Evolutionary conservation across 2,888 invertebrate genomes (phyloP), one percentile per base, ranked within the genome.

Genomic region (Ichneumoninae sp.): DNA sequence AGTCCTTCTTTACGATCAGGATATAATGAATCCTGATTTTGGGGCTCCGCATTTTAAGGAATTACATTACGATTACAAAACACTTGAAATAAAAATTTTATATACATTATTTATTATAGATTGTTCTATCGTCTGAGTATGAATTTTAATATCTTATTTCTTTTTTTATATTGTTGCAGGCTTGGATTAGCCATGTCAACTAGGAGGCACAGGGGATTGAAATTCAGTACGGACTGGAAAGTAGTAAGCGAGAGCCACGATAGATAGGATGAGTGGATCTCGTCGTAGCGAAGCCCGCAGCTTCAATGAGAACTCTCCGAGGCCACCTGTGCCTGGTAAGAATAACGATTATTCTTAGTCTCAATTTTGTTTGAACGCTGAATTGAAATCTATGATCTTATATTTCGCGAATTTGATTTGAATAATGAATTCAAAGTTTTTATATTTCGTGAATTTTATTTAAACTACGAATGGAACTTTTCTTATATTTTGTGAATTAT

Each of bases 281-380:
- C 92, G 91, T 90, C 92, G 92, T 88, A 92, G 90, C 88, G 93
- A 93, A 93, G 91, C 91, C 88, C 93, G 93, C 89, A 92, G 93
- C 91, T 93, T 93, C 92, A 93, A 93, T 94, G 96, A 96, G 94
- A 96, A 96, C 95, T 96, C 96, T 94, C 97, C 97, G 93, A 95
- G 97, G 95, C 97, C 97, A 94, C 97, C 97, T 92, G 97, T 97
- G 93, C 96, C 97, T 92, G 97, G 97, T 95, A 95, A 96, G 95
- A 96, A 96, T 78, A 83, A 75, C 30, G 75, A 52, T 70, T n/a
- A 36, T 73, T 60, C 10, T 7, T 8, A 54, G 6, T 7, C 3
- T 19, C 0, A 22, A 54, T 65, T 83, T 73, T 44, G 50, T 68
- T 69, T 19, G 0, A 10, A 22, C 13, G 57, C 10, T 10, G 10